Evolutionary conservation across 2,888 invertebrate species (phyloP).

Genomic region (Scaptodrosophila latifasciaeformis): DNA sequence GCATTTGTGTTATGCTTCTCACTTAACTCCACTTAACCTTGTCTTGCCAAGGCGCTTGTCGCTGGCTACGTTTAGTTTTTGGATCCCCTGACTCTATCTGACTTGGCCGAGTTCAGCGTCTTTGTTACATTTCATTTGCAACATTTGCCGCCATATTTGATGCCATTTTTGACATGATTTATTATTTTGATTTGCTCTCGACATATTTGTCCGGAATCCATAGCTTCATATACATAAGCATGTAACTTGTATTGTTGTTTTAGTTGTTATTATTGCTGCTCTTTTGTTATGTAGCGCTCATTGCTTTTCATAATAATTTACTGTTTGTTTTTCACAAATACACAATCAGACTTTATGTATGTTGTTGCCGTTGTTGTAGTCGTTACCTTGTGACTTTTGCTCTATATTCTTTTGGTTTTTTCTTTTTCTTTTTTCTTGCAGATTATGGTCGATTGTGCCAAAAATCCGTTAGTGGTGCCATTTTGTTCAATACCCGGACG

Average conservation of each 20-base stretch:
- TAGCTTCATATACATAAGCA: no score
- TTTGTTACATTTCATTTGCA: conserved; percentile 63
- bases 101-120: conserved; percentile 1
- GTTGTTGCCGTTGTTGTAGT: neutral
- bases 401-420: no score
- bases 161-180: conserved; percentile 66
- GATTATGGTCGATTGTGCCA: conserved; percentile 90
- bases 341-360: neutral
- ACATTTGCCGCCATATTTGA: conserved; percentile 70
- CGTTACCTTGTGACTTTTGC: conserved; percentile 17
- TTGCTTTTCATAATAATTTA: conserved; percentile 57
- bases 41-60: conserved; percentile 39
- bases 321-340: conserved; percentile 37
- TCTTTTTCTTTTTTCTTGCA: conserved; percentile 72
- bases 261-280: no score
- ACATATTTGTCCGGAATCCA: conserved; percentile 46
- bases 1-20: conserved; percentile 39
- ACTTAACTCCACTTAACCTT: conserved; percentile 65
- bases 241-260: conserved; percentile 31
- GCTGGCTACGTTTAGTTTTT: conserved; percentile 47
- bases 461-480: conserved; percentile 85
- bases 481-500: conserved; percentile 86
- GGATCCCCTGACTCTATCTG: neutral
- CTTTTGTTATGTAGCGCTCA: conserved; percentile 33
- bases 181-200: conserved; percentile 66